A percentile compares a stretch with the other conserved stretches of the same genome.
These are phyloP conservation scores for Lineus longissimus DNA, from an alignment of 1,140 invertebrate species.

Conservation along the genomic window DNA sequence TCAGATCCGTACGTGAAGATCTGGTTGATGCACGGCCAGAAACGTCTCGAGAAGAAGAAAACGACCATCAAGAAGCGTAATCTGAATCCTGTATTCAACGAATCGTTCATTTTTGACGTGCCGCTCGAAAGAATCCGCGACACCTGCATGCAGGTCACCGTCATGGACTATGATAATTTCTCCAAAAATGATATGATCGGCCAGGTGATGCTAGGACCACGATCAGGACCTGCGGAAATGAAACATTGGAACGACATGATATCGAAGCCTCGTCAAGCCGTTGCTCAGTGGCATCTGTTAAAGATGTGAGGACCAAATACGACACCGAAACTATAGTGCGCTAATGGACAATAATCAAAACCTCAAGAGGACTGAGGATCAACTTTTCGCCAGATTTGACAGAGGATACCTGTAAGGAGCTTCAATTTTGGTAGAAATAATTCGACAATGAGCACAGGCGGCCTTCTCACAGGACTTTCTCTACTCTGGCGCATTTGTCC, in stretches of 20 bases:
- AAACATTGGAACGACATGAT: slow-evolving; percentile 89
- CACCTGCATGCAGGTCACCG: slow-evolving; percentile 77
- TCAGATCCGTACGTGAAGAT: slow-evolving; percentile 65
- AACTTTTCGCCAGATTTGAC: too few relatives aligned
- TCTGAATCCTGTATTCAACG: slow-evolving; percentile 63
- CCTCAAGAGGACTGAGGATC: too few relatives aligned
- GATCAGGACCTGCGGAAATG: slow-evolving; percentile 74
- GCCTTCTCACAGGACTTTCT: too few relatives aligned
- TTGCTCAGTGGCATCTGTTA: slow-evolving; percentile 80
- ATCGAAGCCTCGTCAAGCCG: slow-evolving; percentile 76
- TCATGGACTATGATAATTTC: slow-evolving; percentile 88
- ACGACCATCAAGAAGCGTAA: slow-evolving; percentile 59
- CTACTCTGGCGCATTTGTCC: too few relatives aligned
- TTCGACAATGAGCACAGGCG: too few relatives aligned
- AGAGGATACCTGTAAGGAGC: too few relatives aligned
- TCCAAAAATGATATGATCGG: slow-evolving; percentile 84
- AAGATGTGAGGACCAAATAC: slow-evolving; percentile 46
- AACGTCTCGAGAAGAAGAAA: slow-evolving; percentile 61
- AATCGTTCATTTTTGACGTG: slow-evolving; percentile 62
- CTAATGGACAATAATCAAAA: too few relatives aligned
- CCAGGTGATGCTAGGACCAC: slow-evolving; percentile 76
- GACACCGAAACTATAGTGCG: neutral
- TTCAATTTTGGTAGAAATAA: too few relatives aligned
- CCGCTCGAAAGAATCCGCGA: slow-evolving; percentile 72
- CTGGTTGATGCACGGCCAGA: slow-evolving; percentile 57